Conservation (phyloP, 2,113 vertebrate genomes). For the Tragelaphus imberbis region DNA sequence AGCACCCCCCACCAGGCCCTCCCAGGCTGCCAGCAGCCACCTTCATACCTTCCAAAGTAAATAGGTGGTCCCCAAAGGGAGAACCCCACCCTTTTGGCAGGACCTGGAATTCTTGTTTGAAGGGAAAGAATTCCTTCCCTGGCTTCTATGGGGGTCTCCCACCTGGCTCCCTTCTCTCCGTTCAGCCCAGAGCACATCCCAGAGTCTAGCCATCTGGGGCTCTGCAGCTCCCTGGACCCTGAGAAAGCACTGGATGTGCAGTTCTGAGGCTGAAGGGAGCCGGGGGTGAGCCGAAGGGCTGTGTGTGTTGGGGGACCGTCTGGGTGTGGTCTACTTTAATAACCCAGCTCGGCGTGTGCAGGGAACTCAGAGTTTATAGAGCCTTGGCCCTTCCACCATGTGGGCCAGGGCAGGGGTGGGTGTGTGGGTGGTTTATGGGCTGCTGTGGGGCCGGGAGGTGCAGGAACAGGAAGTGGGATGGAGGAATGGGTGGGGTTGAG, state of each 20-base stretch:
- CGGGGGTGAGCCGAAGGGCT: not conserved
- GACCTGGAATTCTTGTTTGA: not conserved
- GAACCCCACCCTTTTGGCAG: not conserved
- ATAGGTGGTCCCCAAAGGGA: not conserved
- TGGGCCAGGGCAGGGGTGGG: not conserved
- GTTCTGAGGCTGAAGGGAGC: not conserved
- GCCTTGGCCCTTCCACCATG: not conserved
- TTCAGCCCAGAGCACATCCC: not conserved
- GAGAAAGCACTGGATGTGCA: not conserved
- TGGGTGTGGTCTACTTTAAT: not conserved
- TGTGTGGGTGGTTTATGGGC: constrained; percentile 27
- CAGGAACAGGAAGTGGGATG: constrained; percentile 52
- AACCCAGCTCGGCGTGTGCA: not conserved
- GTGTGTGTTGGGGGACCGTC: not conserved
- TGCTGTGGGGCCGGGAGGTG: not conserved
- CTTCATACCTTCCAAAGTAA: not conserved
- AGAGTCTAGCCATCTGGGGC: not conserved
- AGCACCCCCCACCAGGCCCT: not conserved
- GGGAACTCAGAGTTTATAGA: not conserved
- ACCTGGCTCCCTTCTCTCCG: not conserved
- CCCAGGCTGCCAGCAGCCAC: not conserved
- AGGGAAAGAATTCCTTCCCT: not conserved
- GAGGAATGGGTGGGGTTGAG: not conserved
- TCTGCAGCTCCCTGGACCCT: not conserved
- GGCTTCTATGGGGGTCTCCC: not conserved